phyloP scores from a whole-genome alignment of 2,888 invertebrate species.

The Palloptera scutellata region DNA sequence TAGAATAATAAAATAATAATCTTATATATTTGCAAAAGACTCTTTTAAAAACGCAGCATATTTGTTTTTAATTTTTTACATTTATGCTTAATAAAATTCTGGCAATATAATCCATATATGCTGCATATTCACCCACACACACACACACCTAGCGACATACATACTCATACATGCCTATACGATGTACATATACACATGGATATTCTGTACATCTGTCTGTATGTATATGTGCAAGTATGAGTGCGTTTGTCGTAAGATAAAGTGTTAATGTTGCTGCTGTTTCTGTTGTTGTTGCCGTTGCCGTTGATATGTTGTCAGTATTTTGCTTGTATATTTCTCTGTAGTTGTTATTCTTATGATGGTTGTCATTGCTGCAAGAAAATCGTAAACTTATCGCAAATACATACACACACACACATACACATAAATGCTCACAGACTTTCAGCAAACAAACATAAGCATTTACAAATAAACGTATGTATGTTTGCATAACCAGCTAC shows the following conservation, averaged over 20 bases:
- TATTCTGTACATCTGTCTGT: too few relatives aligned
- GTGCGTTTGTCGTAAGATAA: too few relatives aligned
- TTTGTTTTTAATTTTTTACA: too few relatives aligned
- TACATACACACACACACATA: neutral
- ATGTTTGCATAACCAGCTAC: too few relatives aligned
- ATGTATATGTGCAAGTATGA: too few relatives aligned
- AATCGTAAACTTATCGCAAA: constrained; percentile 4
- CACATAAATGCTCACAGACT: neutral
- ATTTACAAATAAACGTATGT: neutral
- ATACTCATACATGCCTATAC: neutral
- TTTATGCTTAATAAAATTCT: too few relatives aligned
- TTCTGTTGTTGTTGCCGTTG: neutral
- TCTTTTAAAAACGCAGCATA: too few relatives aligned
- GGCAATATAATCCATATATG: too few relatives aligned
- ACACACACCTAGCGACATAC: neutral
- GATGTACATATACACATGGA: neutral
- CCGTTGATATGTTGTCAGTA: neutral
- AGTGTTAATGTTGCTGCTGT: neutral
- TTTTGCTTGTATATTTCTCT: too few relatives aligned
- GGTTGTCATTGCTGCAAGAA: constrained; percentile 4
- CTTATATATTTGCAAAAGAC: too few relatives aligned
- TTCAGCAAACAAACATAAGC: neutral
- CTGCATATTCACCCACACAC: neutral
- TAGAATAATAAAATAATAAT: too few relatives aligned
- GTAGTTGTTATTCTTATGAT: neutral